A percentile compares a stretch with the other conserved stretches of the same genome.
Evolutionary conservation across 1,140 invertebrate species (phyloP).

Genomic region (Musca domestica): DNA sequence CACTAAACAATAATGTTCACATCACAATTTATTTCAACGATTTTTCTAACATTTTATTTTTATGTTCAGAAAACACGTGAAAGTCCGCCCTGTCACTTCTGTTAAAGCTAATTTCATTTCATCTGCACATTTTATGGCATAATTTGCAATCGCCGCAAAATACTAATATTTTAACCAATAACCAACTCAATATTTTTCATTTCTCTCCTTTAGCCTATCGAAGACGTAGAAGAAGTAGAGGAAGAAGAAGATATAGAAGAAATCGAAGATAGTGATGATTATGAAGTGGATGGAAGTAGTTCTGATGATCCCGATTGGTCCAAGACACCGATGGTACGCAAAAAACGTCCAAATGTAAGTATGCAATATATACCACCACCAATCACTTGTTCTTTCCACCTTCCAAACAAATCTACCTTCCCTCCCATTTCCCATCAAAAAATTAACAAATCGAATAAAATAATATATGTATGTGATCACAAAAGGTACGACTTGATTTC

Average conservation of each 20-base stretch:
- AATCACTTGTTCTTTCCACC: no score
- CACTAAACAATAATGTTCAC: no score
- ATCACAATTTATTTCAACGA: no score
- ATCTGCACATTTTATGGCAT: no score
- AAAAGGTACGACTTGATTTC: constrained; percentile 22
- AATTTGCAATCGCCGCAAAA: no score
- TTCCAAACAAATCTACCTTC: no score
- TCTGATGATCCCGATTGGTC: constrained; percentile 70
- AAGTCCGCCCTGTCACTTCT: no score
- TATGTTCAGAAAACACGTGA: no score
- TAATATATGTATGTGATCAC: constrained; percentile 20
- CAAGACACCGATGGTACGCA: constrained; percentile 60
- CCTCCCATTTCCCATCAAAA: not conserved
- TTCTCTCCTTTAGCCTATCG: constrained; percentile 25
- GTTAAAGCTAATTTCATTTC: no score
- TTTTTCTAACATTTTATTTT: no score
- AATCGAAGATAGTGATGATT: constrained; percentile 18
- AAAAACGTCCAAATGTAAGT: constrained; percentile 37
- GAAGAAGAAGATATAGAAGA: constrained; percentile 26
- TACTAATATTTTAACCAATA: no score
- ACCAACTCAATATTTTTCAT: not conserved
- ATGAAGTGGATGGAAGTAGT: constrained; percentile 51
- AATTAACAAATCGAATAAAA: not conserved
- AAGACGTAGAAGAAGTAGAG: constrained; percentile 28
- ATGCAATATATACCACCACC: no score